Base-by-base conservation (phyloP, 2,113 vertebrate genomes). In the Sakesphorus luctuosus region DNA sequence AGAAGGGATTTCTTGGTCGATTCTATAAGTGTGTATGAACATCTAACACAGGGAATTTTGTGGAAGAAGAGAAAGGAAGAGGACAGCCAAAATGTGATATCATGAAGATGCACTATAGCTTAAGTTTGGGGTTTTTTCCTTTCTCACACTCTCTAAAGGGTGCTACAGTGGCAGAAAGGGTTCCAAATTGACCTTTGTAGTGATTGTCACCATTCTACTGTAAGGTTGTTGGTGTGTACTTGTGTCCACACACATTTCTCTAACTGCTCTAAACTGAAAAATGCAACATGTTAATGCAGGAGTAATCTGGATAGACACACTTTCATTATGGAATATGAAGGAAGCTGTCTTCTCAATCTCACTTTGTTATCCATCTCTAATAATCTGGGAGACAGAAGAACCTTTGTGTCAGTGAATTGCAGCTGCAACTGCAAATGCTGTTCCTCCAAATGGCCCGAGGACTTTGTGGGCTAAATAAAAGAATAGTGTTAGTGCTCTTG, bases 211-310 rank as follows among this genome's bases (percentile, higher is more conserved):
- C 18, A 5, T 46, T 75, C 44, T 72, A 11, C 29, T 35, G 9
- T 47, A 56, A 26, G 24, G 31, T 28, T 75, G 15, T 7, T 18
- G 65, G 31, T 20, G 10, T 25, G n/a, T 55, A 33, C 82, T 55
- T 19, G 21, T 56, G 33, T 18, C 33, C 0, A 0, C 18, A 4
- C 1, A 2, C 40, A 11, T 79, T 86, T 46, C 50, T 58, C 24
- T 58, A 13, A 24, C 26, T 26, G 44, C 23, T 69, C 14, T 5
- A 5, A 6, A 4, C 2, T 80, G 63, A 73, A 83, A 87, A 53
- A 65, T n/a, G 21, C 7, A 4, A 26, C 1, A 3, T 43, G 29
- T 55, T 50, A 66, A 40, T 71, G 25, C 44, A 79, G 33, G 19
- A 59, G 50, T 36, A 11, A 59, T 77, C 53, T 49, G 43, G 19